Evolutionary conservation across 2,888 invertebrate species (phyloP), one percentile per base, ranked within the genome.

Genomic region (Drosophila tripunctata): DNA sequence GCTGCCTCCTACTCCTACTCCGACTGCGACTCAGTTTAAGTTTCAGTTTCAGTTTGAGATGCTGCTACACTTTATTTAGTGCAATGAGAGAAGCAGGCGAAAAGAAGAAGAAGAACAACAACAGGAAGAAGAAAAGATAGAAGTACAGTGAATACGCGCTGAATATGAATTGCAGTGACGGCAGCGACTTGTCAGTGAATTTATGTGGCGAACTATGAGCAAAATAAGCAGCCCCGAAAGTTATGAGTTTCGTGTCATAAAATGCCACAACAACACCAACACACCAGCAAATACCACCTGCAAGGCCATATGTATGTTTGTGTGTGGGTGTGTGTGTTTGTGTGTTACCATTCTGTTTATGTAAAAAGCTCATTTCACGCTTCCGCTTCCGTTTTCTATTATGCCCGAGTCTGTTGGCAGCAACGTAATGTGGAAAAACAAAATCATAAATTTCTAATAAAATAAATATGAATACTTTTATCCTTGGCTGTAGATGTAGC

Each of bases 381-480:
- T 83, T 88, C 85, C 88, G 85, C 68, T 87, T 87, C 85, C 85
- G 88, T 56, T 76, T 79, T 73, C 71, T 74, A 70, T 79, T 76
- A 70, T 84, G 76, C 69, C 55, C 45, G 24, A 38, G 19, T 10
- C 41, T 14, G 22, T n/a, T n/a, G n/a, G n/a, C 31, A 48, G 36
- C 54, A 69, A 35, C 44, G 51, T 45, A 44, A 51, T 58, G 43
- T 48, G 52, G 58, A 81, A 87, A 88, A 87, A 88, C 88, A 88
- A 87, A 88, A 84, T 86, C 88, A 84, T 88, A 87, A 86, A 88
- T 86, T 84, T 47, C 60, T 75, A 81, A 81, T 88, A 83, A 87
- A 83, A 88, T 82, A 77, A 85, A 84, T 84, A 84, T 75, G 61
- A 69, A 69, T 78, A 67, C 73, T 78, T 62, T 84, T 86, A 84